phyloP scores from a whole-genome alignment of 2,888 invertebrate genomes.

The Globia sparganii region DNA sequence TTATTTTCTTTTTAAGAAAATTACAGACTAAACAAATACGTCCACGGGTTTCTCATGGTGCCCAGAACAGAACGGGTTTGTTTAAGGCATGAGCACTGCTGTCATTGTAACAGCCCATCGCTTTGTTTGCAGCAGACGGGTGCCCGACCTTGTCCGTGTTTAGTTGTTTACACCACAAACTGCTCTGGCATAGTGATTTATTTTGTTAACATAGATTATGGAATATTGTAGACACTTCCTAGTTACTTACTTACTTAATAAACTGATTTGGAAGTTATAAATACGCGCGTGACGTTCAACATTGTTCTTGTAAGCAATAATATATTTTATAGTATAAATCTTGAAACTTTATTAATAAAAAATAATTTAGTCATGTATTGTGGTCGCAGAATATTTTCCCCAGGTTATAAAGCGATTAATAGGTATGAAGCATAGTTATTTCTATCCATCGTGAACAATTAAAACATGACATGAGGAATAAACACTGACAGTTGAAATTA shows the following conservation, averaged over 20 bases:
- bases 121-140: conserved; percentile 68
- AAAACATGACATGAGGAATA: conserved; percentile 48
- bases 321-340: background rate
- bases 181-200: conserved; percentile 74
- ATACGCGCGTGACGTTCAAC: background rate
- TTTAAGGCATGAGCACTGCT: conserved; percentile 44
- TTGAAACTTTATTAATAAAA: background rate
- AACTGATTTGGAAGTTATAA: conserved; percentile 17
- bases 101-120: conserved; percentile 61
- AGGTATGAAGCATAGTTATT: conserved; percentile 37
- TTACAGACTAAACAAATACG: conserved; percentile 33
- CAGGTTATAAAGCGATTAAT: conserved; percentile 14
- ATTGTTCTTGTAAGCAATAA: background rate
- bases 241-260: conserved; percentile 34
- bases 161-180: conserved; percentile 66
- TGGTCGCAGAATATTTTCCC: conserved; percentile 11
- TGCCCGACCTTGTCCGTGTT: conserved; percentile 71
- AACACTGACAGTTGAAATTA: conserved; percentile 49
- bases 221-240: conserved; percentile 63
- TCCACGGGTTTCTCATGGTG: conserved; percentile 37
- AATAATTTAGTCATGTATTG: background rate
- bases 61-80: conserved; percentile 51
- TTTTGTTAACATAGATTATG: conserved; percentile 71
- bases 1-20: conserved; percentile 10
- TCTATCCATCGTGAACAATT: conserved; percentile 45